phyloP scores from a whole-genome alignment of 1,140 invertebrate genomes.

The Achatina immaculata region DNA sequence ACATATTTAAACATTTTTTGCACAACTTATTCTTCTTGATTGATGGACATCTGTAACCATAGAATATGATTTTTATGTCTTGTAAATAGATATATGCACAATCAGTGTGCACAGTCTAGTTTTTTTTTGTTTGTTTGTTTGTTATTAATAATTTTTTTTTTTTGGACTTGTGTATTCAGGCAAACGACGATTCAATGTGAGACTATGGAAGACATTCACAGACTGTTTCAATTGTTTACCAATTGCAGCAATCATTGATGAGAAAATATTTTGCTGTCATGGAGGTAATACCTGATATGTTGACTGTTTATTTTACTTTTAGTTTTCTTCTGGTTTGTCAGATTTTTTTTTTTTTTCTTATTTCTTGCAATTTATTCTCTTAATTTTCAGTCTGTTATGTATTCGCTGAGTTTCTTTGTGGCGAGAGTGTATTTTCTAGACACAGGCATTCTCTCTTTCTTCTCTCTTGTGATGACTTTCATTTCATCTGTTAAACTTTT shows the following conservation, averaged over 20 bases:
- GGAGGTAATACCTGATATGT: too few relatives aligned
- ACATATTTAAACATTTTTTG: not conserved
- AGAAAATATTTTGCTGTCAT: conserved; percentile 98
- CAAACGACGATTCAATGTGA: conserved; percentile 94
- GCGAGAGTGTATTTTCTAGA: not conserved
- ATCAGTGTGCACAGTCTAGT: too few relatives aligned
- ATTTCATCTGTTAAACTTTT: too few relatives aligned
- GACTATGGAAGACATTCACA: conserved; percentile 90
- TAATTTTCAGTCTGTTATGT: not conserved
- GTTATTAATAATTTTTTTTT: too few relatives aligned
- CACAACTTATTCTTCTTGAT: not conserved
- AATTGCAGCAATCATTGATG: conserved; percentile 90
- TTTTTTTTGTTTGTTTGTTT: too few relatives aligned
- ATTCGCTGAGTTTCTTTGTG: not conserved
- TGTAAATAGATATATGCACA: too few relatives aligned
- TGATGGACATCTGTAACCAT: not conserved
- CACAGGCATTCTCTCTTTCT: not conserved
- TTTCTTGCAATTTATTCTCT: not conserved
- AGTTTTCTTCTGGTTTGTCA: not conserved
- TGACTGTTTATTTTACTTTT: too few relatives aligned
- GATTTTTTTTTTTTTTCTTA: not conserved
- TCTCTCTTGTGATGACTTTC: not conserved
- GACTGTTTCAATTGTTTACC: conserved; percentile 84
- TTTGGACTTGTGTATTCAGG: conserved; percentile 73
- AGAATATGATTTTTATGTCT: not conserved